A percentile compares a stretch with the other conserved stretches of the same genome.
phyloP scores from a whole-genome alignment of 2,797 vertebrate genomes.

The Danio albolineatus region DNA sequence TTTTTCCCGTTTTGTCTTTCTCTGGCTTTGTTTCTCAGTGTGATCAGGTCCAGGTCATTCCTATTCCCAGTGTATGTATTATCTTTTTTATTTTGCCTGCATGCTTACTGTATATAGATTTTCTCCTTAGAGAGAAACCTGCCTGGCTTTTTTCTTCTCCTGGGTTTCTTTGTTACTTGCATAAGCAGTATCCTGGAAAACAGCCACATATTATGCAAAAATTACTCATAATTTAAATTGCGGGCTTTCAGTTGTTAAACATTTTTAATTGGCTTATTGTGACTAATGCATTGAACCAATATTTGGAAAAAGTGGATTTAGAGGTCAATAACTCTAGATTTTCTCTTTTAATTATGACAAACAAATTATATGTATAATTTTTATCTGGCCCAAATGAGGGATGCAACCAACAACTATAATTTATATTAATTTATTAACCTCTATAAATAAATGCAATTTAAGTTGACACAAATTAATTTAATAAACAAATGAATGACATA shows the following conservation, averaged over 20 bases:
- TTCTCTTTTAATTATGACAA: background rate
- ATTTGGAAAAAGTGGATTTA: background rate
- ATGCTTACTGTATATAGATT: conserved; percentile 29
- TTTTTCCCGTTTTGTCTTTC: conserved; percentile 12
- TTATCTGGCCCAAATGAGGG: no score
- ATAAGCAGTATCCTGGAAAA: conserved; percentile 21
- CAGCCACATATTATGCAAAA: background rate
- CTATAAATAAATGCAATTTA: no score
- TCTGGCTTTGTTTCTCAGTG: conserved; percentile 70
- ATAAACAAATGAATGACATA: no score
- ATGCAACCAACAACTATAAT: no score
- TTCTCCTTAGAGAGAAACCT: conserved; percentile 16
- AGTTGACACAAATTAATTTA: no score
- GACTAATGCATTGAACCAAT: background rate
- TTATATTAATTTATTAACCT: no score
- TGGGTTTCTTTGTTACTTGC: background rate
- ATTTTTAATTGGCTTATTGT: background rate
- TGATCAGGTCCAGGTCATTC: conserved; percentile 91
- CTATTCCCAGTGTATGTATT: conserved; percentile 94
- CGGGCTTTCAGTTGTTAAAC: background rate
- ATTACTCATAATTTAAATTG: background rate
- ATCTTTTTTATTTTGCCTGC: conserved; percentile 67
- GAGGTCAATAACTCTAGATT: background rate
- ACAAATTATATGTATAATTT: no score
- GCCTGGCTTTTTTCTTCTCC: conserved; percentile 3